Percentiles rank a stretch among this genome's conserved stretches.
Evolutionary conservation across 2,113 vertebrate genomes (phyloP).

Genomic region (Micronisus gabar): DNA sequence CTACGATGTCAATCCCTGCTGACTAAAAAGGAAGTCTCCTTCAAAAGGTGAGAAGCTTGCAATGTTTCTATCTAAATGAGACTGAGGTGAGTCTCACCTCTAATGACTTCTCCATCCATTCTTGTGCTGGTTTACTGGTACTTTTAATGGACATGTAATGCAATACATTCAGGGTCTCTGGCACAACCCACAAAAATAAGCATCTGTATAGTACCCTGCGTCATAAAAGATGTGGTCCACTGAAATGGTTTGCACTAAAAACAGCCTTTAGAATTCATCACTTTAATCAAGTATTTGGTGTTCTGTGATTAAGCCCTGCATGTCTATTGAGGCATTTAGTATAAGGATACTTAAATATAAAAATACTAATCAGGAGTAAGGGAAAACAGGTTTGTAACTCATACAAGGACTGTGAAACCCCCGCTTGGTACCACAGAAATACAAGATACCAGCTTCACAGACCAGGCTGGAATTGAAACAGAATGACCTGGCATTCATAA

Average conservation of each 20-base stretch:
- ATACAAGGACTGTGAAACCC: conserved; percentile 19
- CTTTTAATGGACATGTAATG: not conserved
- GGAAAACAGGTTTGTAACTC: conserved; percentile 32
- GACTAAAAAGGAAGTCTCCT: not conserved
- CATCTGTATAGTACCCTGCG: not conserved
- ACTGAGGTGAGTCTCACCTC: not conserved
- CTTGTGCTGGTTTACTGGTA: not conserved
- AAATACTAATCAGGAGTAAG: conserved; percentile 41
- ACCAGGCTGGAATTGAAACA: conserved; percentile 19
- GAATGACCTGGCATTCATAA: conserved; percentile 22
- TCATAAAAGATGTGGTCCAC: not conserved
- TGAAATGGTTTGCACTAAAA: not conserved
- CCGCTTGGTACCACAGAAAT: not conserved
- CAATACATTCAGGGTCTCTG: not conserved
- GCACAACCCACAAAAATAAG: not conserved
- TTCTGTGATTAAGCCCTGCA: not conserved
- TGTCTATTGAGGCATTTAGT: conserved; percentile 25
- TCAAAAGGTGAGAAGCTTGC: not conserved
- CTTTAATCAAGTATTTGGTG: conserved; percentile 13
- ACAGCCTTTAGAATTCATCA: not conserved
- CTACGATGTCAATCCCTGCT: not conserved
- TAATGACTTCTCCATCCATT: not conserved
- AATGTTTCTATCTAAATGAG: fast-evolving
- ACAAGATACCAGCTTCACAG: not conserved
- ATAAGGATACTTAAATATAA: conserved; percentile 26